These are phyloP conservation scores for Noturus placidus DNA, from an alignment of 2,113 vertebrate species.

Conservation along the genomic window DNA sequence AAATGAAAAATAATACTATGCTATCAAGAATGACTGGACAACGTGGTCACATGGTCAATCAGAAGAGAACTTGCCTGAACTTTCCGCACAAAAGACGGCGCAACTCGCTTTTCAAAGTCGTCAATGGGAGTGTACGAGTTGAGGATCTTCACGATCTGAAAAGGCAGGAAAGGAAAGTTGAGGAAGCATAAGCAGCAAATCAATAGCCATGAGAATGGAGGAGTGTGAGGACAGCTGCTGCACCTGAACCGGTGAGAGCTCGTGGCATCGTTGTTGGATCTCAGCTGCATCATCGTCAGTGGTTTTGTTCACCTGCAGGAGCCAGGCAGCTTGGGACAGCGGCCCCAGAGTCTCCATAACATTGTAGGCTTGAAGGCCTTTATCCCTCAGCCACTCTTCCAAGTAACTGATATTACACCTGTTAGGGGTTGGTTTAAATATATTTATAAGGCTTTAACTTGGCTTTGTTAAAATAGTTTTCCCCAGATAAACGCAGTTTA, in stretches of 20 bases:
- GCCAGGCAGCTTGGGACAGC: slow-evolving; percentile 90
- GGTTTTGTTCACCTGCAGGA: slow-evolving; percentile 94
- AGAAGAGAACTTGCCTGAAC: slow-evolving; percentile 80
- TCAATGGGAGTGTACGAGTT: slow-evolving; percentile 97
- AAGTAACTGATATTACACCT: slow-evolving; percentile 98
- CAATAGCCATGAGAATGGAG: background rate
- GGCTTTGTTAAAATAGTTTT: background rate
- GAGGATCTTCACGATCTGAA: slow-evolving; percentile 93
- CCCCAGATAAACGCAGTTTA: background rate
- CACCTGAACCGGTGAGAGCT: slow-evolving; percentile 90
- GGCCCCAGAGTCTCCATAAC: slow-evolving; percentile 88
- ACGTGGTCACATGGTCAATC: no score
- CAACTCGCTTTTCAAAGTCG: slow-evolving; percentile 94
- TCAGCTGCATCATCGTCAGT: slow-evolving; percentile 90
- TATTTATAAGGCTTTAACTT: background rate
- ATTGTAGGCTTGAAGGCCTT: slow-evolving; percentile 80
- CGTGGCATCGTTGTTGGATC: slow-evolving; percentile 82
- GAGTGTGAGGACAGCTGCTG: background rate
- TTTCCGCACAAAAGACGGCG: slow-evolving; percentile 90
- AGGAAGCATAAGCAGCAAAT: background rate
- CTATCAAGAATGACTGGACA: background rate
- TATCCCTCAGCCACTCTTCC: slow-evolving; percentile 97
- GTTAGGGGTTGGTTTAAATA: background rate
- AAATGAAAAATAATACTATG: background rate
- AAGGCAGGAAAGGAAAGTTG: background rate